Conservation (phyloP, 2,888 invertebrate species). For the Microplitis manilae region DNA sequence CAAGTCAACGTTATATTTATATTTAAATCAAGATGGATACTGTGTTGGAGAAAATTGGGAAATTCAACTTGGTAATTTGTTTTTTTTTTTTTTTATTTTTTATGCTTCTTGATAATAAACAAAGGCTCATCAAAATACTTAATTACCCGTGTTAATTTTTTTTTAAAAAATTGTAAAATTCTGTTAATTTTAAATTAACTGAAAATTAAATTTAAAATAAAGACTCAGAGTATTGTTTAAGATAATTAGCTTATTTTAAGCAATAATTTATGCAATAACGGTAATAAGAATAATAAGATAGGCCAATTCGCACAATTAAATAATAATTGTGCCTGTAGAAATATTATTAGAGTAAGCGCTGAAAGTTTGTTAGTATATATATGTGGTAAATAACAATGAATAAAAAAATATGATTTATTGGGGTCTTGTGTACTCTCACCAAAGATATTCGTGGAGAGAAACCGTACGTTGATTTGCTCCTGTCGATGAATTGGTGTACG, state of each 20-base stretch:
- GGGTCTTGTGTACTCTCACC: constrained; percentile 61
- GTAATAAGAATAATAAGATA: constrained; percentile 21
- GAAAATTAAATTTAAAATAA: background rate
- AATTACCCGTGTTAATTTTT: too few species aligned
- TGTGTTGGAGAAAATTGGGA: constrained; percentile 69
- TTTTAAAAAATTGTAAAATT: too few species aligned
- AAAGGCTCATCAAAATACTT: too few species aligned
- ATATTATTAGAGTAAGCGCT: background rate
- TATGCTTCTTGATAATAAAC: background rate
- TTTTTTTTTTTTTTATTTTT: background rate
- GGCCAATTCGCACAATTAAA: constrained; percentile 17
- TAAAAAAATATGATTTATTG: constrained; percentile 44
- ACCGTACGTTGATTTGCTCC: constrained; percentile 50
- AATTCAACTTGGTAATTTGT: constrained; percentile 67
- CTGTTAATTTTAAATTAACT: too few species aligned
- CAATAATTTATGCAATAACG: constrained; percentile 14
- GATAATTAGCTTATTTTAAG: background rate
- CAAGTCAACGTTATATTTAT: background rate
- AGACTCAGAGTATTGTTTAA: background rate
- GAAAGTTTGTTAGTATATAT: constrained; percentile 4
- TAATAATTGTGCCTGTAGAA: constrained; percentile 8
- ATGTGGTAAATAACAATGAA: constrained; percentile 33
- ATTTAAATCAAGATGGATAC: constrained; percentile 61
- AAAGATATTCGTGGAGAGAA: constrained; percentile 67
- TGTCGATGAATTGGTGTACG: constrained; percentile 43